Evolutionary conservation across 1,140 invertebrate genomes (phyloP).

Genomic region (Branchinecta lynchi): DNA sequence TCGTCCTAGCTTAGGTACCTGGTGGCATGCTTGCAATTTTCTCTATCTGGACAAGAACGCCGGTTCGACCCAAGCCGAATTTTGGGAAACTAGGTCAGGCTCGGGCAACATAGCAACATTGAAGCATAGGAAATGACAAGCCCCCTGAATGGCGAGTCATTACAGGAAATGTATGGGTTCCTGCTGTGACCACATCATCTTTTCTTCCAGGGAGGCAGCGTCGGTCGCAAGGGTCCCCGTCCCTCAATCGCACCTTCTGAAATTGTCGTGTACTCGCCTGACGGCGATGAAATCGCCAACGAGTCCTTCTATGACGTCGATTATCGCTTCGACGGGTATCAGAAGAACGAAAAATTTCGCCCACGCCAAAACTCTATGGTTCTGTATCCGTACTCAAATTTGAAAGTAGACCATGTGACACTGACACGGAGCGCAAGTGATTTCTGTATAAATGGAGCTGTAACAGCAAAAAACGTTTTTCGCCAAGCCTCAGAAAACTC

Average conservation of each 20-base stretch:
- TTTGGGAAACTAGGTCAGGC: too few relatives aligned
- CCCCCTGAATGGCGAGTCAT: too few relatives aligned
- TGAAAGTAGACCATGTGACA: not conserved
- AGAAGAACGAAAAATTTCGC: not conserved
- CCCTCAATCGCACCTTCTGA: not conserved
- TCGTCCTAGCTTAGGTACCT: too few relatives aligned
- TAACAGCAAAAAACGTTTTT: too few relatives aligned
- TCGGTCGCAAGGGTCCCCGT: not conserved
- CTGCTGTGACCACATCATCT: not conserved
- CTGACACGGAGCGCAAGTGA: not conserved
- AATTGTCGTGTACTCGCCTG: constrained; percentile 8
- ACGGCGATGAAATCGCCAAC: not conserved
- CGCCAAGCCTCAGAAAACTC: too few relatives aligned
- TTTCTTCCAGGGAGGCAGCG: not conserved
- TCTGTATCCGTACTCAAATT: not conserved
- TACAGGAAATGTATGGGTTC: too few relatives aligned
- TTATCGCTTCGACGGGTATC: not conserved
- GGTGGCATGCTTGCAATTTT: too few relatives aligned
- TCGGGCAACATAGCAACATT: too few relatives aligned
- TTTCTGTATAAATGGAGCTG: not conserved
- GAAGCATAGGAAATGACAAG: too few relatives aligned
- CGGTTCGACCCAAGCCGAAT: too few relatives aligned
- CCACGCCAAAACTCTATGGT: not conserved
- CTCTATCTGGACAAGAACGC: too few relatives aligned
- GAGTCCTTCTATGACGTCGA: not conserved